These are phyloP conservation scores for Sturnira hondurensis DNA, from an alignment of 2,113 vertebrate species.

Conservation along the genomic window DNA sequence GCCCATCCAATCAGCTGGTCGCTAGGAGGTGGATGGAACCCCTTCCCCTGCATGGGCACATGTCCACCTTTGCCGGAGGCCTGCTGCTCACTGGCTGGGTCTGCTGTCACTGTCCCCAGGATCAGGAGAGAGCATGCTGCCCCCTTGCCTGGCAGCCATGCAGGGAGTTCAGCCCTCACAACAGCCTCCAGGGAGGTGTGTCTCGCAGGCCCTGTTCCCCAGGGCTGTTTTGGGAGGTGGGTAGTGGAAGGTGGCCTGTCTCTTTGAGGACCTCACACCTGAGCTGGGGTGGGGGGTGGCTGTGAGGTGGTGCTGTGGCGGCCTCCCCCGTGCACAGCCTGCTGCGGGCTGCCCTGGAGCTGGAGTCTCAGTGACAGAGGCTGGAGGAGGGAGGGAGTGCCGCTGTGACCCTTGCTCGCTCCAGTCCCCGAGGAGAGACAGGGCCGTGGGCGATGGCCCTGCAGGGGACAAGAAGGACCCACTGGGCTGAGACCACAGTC, in stretches of 20 bases:
- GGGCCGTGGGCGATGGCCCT: background rate
- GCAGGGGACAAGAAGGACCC: too few relatives aligned
- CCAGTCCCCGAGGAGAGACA: background rate
- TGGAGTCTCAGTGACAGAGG: rapidly evolving
- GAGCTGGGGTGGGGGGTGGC: background rate
- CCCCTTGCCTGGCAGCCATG: background rate
- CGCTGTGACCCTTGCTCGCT: too few relatives aligned
- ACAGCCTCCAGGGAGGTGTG: background rate
- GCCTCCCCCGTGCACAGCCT: too few relatives aligned
- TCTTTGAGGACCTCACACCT: background rate
- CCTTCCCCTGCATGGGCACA: background rate
- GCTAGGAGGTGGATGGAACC: background rate
- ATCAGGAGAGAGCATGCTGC: background rate
- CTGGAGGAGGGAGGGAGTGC: background rate
- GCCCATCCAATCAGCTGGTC: background rate
- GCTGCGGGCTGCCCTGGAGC: background rate
- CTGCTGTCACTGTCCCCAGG: background rate
- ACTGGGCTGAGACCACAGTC: background rate
- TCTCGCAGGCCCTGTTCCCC: background rate
- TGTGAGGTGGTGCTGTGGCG: background rate
- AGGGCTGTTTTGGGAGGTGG: background rate
- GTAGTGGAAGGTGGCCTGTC: background rate
- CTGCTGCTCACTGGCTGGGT: background rate
- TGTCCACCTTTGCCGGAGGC: background rate
- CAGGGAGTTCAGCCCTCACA: background rate